Base-by-base conservation (phyloP, 2,888 invertebrate genomes). In the Dione juno region DNA sequence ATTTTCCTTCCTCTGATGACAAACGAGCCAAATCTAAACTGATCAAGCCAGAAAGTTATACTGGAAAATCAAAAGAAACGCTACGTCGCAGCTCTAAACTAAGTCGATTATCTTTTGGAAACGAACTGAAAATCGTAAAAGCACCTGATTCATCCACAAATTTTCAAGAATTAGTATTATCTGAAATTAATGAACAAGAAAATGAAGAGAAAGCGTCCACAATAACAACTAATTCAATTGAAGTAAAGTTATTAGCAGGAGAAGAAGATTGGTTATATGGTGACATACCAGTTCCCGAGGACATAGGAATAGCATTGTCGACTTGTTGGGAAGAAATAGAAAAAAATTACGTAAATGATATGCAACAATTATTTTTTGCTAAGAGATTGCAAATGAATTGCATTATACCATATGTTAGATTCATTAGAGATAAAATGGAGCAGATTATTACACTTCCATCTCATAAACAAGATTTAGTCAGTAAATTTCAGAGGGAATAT, bases 301-400 rank as follows among this genome's bases (percentile, higher is more conserved):
- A 77, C 11, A 85, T 93, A 64, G 84, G 88, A 9, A 76, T 87
- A 41, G 83, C 88, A 28, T 77, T 94, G 73, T 93, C 94, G 0
- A 87, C 86, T 35, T 85, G 92, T 67, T 95, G 94, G 94, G 90
- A 94, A 78, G 86, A 86, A 80, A 78, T 92, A 50, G 94, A 94
- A 80, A 88, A 82, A 74, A 78, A 81, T 3, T 94, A 94, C 74
- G 80, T 94, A 13, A 82, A 88, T 58, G 94, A 94, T 75, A 83
- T 95, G 76, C 89, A 94, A 76, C 90, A 95, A 75, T 77, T 94
- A 54, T 94, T 96, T 76, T 94, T 94, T 74, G 84, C 94, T n/a
- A 94, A 94, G 76, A 88, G 95, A 58, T 78, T 94, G 57, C 91
- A 94, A 78, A 87, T 94, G 80, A 91, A 94, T 71, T 88, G 88